A percentile compares a stretch with the other conserved stretches of the same genome.
Evolutionary conservation across 2,113 vertebrate species (phyloP).

Genomic region (Myrmophylax atrothorax): DNA sequence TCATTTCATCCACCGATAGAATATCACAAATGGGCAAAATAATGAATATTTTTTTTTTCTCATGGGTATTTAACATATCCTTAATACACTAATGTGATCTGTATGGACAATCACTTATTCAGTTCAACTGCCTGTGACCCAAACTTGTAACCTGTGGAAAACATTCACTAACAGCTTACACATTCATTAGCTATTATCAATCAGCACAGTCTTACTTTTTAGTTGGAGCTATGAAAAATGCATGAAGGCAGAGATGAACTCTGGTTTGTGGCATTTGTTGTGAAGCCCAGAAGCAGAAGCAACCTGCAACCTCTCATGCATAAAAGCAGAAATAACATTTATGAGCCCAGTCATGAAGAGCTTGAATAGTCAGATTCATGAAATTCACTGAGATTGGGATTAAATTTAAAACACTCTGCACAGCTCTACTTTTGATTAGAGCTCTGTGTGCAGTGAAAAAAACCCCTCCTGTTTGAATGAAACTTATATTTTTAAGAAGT

Average conservation of each 20-base stretch:
- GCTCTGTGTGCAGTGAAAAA: conserved; percentile 50
- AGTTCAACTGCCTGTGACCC: neutral
- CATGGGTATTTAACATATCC: neutral
- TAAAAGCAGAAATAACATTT: conserved; percentile 71
- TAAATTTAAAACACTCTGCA: conserved; percentile 72
- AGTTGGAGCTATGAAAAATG: conserved; percentile 40
- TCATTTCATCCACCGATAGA: too few species aligned
- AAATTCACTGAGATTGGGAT: conserved; percentile 74
- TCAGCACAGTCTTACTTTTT: conserved; percentile 57
- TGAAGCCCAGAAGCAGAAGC: conserved; percentile 1
- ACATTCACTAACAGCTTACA: neutral
- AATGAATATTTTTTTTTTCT: neutral
- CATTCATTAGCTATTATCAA: conserved; percentile 61
- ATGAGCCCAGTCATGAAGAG: conserved; percentile 56
- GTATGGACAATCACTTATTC: conserved; percentile 35
- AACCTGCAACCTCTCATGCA: conserved; percentile 13
- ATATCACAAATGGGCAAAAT: neutral
- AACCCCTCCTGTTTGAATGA: conserved; percentile 40
- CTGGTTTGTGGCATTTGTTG: neutral
- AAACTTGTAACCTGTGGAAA: neutral
- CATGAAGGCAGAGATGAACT: conserved; percentile 20
- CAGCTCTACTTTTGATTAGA: conserved; percentile 68
- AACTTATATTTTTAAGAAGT: conserved; percentile 61
- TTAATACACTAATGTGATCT: neutral
- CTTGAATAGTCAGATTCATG: conserved; percentile 73